Base-by-base conservation (phyloP, 2,888 invertebrate genomes). In the Limnephilus marmoratus region DNA sequence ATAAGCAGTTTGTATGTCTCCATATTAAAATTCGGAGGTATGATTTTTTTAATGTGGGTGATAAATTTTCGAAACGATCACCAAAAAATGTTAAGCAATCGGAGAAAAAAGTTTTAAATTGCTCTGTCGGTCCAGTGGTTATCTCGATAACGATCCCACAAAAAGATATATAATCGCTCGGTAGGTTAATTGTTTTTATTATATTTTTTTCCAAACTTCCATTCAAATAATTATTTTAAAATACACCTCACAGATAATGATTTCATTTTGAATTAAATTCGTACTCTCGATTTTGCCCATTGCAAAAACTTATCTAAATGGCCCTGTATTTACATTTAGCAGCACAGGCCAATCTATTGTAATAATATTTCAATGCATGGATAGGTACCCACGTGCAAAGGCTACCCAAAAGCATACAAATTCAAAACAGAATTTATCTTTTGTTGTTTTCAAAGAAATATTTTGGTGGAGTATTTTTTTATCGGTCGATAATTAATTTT, bases 401-500 rank as follows among this genome's bases (percentile, higher is more conserved):
- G 24, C 68, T 9, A 68, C 68, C 68, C 68, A n/a, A 68, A 68
- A 68, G 68, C 24, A 68, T 68, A 68, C 4, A 68, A 68, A 68
- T 68, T 68, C 24, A 68, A 68, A 68, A 68, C 68, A 24, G n/a
- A 68, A 68, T 68, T 68, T 68, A 68, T 68, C 68, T 68, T 68
- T 24, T 68, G 68, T 68, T 68, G 68, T 68, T 68, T 9, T n/a
- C 68, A 68, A 68, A 68, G 68, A 68, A 68, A 68, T 68, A 68
- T 68, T 68, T 24, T 24, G 24, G 68, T 68, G 68, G 68, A 7
- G 68, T n/a, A 68, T 68, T 68, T 68, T 68, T 68, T 68, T 68
- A 68, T 68, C 24, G 68, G 80, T 37, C 88, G 88, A 89, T 89
- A 89, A 89, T 89, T 89, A 89, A 89, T 89, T 89, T 89, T 89